Evolutionary conservation across 1,140 invertebrate genomes (phyloP).

Genomic region (Drosophila funebris): DNA sequence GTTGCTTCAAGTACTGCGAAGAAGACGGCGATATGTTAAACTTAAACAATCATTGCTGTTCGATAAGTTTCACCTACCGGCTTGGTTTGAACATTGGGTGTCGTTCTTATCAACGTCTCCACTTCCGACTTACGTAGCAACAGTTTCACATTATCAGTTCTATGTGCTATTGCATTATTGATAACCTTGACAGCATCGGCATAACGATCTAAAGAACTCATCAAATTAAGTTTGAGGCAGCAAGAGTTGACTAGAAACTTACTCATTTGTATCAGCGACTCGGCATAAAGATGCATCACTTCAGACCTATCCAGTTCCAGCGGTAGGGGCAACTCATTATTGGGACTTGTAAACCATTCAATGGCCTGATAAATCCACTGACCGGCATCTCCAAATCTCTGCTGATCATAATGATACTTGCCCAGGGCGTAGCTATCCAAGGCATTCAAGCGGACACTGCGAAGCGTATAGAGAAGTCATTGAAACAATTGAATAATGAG

Average conservation of each 20-base stretch:
- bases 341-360: not conserved
- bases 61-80: constrained; percentile 32
- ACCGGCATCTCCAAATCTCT: constrained; percentile 34
- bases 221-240: not conserved
- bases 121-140: constrained; percentile 90
- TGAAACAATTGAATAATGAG: too few relatives aligned
- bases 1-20: constrained; percentile 82
- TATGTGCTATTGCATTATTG: constrained; percentile 46
- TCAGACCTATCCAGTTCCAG: constrained; percentile 33
- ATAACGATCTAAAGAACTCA: constrained; percentile 34
- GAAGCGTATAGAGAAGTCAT: not conserved
- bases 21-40: not conserved
- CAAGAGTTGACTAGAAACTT: not conserved
- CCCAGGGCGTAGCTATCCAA: constrained; percentile 60
- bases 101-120: constrained; percentile 84
- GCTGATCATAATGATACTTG: constrained; percentile 44
- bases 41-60: not conserved
- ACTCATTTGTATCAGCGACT: constrained; percentile 59
- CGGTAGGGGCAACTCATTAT: constrained; percentile 15
- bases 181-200: constrained; percentile 63
- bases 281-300: constrained; percentile 48
- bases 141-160: constrained; percentile 69
- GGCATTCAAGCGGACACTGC: constrained; percentile 40
- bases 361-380: constrained; percentile 56
- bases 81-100: constrained; percentile 42